Evolutionary conservation across 2,797 vertebrate species (phyloP), one percentile per base, ranked within the genome.

Genomic region (Enteromius argenteus): DNA sequence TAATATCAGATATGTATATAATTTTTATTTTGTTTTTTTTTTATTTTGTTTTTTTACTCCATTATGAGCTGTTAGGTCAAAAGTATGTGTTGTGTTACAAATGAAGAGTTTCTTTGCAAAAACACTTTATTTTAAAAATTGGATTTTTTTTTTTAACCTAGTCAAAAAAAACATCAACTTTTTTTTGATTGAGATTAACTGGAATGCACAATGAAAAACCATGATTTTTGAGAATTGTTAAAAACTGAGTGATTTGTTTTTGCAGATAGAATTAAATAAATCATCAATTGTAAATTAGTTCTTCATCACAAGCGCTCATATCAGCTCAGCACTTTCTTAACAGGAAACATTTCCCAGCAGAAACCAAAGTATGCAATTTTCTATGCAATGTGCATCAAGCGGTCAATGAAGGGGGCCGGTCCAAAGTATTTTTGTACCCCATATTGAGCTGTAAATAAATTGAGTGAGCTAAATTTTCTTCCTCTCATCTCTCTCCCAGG

Each of bases 401-500:
- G 19, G 30, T 74, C 72, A 56, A 56, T 74, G 30, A 74, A 53
- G 19, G 71, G 27, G 23, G 44, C 69, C 8, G 30, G 71, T 32
- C 27, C 42, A 53, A 13, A 39, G 30, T 71, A 58, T 71, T 46
- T 56, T 17, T 27, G 37, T 30, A 71, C 14, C 87, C 42, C 85
- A 51, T 14, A 66, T 78, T 4, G 13, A 37, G 60, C 74, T 76
- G n/a, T 58, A 27, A 76, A 76, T 58, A 39, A 76, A 39, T 39
- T 39, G 7, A 8, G 44, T 51, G 42, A 51, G 23, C 37, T 85
- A 62, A 58, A 21, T 30, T 77, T 53, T 58, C 42, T 37, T n/a
- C 8, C 39, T 81, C 30, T 82, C 67, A 66, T 85, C 15, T 80
- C 15, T 83, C 53, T 83, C 75, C 21, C 89, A 97, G 96, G 96